Evolutionary conservation across 2,797 vertebrate genomes (phyloP).

Genomic region (Bradypodion pumilum): DNA sequence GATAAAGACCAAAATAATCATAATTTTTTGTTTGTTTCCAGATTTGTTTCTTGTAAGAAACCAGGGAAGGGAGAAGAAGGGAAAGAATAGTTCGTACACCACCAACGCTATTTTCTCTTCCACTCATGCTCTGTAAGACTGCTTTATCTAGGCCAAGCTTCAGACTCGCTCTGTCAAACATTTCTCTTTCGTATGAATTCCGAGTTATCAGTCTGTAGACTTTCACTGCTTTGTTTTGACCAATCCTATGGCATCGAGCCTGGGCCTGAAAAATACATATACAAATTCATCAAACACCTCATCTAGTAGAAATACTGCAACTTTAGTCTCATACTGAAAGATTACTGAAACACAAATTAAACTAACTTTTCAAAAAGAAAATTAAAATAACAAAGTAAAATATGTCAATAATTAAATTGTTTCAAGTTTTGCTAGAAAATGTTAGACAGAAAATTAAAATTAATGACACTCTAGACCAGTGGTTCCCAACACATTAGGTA

Average conservation of each 20-base stretch:
- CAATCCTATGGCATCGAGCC: slow-evolving; percentile 97
- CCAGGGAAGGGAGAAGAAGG: not conserved
- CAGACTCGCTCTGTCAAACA: slow-evolving; percentile 98
- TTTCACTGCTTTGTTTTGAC: slow-evolving; percentile 98
- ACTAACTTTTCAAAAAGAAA: not conserved
- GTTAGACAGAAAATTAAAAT: not conserved
- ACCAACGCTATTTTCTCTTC: slow-evolving; percentile 91
- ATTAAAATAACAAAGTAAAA: not conserved
- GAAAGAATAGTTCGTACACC: slow-evolving; percentile 76
- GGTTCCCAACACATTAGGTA: too few species aligned
- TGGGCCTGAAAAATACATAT: slow-evolving; percentile 83
- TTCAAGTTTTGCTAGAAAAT: not conserved
- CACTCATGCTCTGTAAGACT: slow-evolving; percentile 98
- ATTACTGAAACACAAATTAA: not conserved
- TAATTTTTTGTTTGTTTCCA: not conserved
- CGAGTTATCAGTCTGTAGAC: slow-evolving; percentile 97
- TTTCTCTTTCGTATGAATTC: slow-evolving; percentile 97
- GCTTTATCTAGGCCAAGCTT: slow-evolving; percentile 98
- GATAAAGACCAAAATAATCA: not conserved
- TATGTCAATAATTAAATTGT: not conserved
- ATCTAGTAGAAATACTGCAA: not conserved
- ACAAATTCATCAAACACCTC: not conserved
- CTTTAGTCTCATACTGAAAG: not conserved
- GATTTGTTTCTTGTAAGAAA: not conserved
- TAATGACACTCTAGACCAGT: too few species aligned